Evolutionary conservation across 2,797 vertebrate species (phyloP).

Genomic region (Diplodus sargus): DNA sequence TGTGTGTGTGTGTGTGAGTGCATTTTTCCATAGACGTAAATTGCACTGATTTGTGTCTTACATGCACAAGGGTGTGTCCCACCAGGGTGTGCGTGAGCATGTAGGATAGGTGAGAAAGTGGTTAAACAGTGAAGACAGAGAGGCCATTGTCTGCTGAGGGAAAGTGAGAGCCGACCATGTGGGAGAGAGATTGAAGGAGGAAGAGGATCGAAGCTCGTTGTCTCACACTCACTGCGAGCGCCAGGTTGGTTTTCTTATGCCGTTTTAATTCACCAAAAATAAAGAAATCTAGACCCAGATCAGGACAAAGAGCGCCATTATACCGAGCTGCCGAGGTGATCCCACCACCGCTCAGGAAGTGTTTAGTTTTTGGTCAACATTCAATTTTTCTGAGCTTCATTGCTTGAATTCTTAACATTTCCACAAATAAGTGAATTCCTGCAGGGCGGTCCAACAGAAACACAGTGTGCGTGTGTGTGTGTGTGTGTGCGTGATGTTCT

Average conservation of each 20-base stretch:
- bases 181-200: conserved; percentile 57
- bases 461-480: conserved; percentile 60
- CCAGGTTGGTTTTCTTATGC: conserved; percentile 23
- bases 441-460: conserved; percentile 81
- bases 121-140: conserved; percentile 67
- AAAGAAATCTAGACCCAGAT: not conserved
- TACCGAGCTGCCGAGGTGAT: conserved; percentile 37
- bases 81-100: conserved; percentile 36
- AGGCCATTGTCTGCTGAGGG: conserved; percentile 66
- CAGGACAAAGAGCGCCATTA: not conserved
- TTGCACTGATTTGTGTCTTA: conserved; percentile 29
- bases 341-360: conserved; percentile 50
- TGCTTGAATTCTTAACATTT: conserved; percentile 87
- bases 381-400: conserved; percentile 78
- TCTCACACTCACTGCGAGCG: conserved; percentile 30
- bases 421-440: conserved; percentile 86
- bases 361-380: conserved; percentile 72
- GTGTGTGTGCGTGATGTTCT: conserved; percentile 61
- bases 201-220: conserved; percentile 43
- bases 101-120: conserved; percentile 71
- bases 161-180: conserved; percentile 61
- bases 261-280: conserved; percentile 23
- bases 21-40: conserved; percentile 25
- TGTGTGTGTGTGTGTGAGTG: conserved; percentile 10
- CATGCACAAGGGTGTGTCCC: conserved; percentile 34